These are phyloP conservation scores for Periophthalmus modestus DNA, from an alignment of 2,113 vertebrate genomes.

Conservation along the genomic window DNA sequence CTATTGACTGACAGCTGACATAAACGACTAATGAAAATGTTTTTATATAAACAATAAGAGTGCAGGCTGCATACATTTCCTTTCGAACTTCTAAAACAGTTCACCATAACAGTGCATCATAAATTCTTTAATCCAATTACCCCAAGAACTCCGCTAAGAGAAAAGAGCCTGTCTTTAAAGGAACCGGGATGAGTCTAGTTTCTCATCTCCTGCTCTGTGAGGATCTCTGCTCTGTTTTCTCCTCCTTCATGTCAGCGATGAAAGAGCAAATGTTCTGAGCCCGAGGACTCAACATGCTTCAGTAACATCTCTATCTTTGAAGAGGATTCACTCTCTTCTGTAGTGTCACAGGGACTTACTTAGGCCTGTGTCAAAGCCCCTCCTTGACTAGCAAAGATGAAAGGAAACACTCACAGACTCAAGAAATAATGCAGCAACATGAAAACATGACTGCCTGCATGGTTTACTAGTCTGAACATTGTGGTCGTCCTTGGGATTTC, in stretches of 20 bases:
- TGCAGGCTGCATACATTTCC: no score
- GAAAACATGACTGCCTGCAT: no score
- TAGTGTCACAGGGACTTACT: constrained; percentile 7
- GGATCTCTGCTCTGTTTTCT: not conserved
- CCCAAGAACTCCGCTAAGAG: not conserved
- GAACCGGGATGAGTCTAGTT: not conserved
- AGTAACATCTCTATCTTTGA: constrained; percentile 71
- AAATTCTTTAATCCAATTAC: not conserved
- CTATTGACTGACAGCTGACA: no score
- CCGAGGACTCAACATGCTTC: constrained; percentile 73
- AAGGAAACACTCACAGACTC: no score
- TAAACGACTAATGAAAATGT: no score
- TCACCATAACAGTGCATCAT: not conserved
- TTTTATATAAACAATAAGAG: no score
- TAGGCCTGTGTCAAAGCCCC: constrained; percentile 33
- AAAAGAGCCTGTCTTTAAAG: not conserved
- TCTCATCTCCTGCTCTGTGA: not conserved
- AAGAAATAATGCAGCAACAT: no score
- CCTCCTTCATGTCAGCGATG: constrained; percentile 56
- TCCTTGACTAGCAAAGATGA: not conserved
- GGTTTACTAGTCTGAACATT: no score
- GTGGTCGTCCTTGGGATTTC: no score
- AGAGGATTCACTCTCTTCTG: constrained; percentile 58
- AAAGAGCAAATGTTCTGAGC: constrained; percentile 63
- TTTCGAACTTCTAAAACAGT: not conserved